Percentiles rank a stretch among this genome's conserved stretches.
phyloP scores from a whole-genome alignment of 2,888 invertebrate species.

The Autographa pulchrina region DNA sequence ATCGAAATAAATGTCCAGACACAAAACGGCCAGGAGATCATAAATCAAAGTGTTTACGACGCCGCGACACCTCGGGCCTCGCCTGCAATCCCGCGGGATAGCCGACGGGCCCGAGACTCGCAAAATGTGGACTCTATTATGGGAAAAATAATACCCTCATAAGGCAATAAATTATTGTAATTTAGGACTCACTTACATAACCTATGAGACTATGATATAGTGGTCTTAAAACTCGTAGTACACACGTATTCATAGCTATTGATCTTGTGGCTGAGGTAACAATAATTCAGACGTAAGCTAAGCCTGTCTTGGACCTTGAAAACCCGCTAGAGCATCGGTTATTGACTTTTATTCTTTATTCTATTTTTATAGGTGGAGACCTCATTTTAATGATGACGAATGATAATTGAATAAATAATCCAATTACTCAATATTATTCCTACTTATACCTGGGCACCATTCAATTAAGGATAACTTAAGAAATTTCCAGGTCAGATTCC shows the following conservation, averaged over 20 bases:
- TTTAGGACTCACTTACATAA: slow-evolving; percentile 68
- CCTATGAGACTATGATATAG: slow-evolving; percentile 50
- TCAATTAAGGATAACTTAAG: too few species aligned
- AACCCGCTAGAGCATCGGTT: not conserved
- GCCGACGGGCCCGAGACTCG: slow-evolving; percentile 41
- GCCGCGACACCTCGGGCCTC: slow-evolving; percentile 55
- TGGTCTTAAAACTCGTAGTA: slow-evolving; percentile 23
- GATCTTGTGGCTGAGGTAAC: slow-evolving; percentile 17
- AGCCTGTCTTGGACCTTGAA: slow-evolving; percentile 12
- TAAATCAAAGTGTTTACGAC: slow-evolving; percentile 80
- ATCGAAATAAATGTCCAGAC: slow-evolving; percentile 71
- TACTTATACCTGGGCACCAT: too few species aligned
- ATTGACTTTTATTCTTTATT: not conserved
- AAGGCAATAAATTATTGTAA: slow-evolving; percentile 69
- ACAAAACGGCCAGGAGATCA: slow-evolving; percentile 67
- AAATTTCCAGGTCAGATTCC: too few species aligned
- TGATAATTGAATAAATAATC: not conserved
- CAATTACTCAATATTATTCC: not conserved
- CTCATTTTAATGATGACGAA: not conserved
- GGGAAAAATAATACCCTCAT: slow-evolving; percentile 62
- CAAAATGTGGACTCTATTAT: slow-evolving; percentile 61
- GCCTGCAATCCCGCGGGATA: slow-evolving; percentile 63
- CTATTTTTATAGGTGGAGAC: not conserved
- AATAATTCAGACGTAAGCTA: slow-evolving; percentile 16
- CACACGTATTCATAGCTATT: slow-evolving; percentile 29